Conservation (phyloP, 2,888 invertebrate species). For the Actias luna region DNA sequence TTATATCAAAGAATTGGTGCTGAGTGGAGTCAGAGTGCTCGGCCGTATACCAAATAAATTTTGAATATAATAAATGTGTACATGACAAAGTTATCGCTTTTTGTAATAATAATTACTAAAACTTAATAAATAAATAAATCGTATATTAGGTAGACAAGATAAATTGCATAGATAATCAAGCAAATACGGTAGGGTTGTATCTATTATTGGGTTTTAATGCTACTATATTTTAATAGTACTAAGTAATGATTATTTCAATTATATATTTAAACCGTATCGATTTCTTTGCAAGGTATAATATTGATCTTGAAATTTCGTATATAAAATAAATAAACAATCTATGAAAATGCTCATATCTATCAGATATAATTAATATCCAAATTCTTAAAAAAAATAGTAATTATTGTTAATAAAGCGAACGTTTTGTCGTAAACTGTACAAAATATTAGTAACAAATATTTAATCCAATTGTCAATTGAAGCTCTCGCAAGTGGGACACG, state of each 20-base stretch:
- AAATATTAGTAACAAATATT: slow-evolving; percentile 14
- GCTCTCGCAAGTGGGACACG: slow-evolving; percentile 26
- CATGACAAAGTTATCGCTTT: slow-evolving; percentile 38
- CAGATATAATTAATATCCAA: slow-evolving; percentile 11
- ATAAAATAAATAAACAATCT: too few species aligned
- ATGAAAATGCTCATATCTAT: too few species aligned
- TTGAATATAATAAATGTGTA: slow-evolving; percentile 26
- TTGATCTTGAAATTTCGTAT: background rate
- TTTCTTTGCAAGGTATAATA: background rate
- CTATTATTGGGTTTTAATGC: background rate
- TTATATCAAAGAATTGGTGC: slow-evolving; percentile 42
- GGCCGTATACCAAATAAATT: slow-evolving; percentile 54
- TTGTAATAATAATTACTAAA: slow-evolving; percentile 22
- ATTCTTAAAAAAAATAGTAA: background rate
- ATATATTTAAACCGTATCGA: background rate
- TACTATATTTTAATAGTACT: background rate
- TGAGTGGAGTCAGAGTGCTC: slow-evolving; percentile 60
- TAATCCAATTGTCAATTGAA: slow-evolving; percentile 12
- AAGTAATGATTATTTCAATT: background rate
- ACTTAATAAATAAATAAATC: background rate
- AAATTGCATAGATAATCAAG: background rate
- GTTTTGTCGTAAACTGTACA: background rate
- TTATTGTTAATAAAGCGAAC: slow-evolving; percentile 2
- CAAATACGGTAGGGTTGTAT: background rate
- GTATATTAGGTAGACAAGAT: background rate